Evolutionary conservation across 2,888 invertebrate species (phyloP).

Genomic region (Catonia carolina): DNA sequence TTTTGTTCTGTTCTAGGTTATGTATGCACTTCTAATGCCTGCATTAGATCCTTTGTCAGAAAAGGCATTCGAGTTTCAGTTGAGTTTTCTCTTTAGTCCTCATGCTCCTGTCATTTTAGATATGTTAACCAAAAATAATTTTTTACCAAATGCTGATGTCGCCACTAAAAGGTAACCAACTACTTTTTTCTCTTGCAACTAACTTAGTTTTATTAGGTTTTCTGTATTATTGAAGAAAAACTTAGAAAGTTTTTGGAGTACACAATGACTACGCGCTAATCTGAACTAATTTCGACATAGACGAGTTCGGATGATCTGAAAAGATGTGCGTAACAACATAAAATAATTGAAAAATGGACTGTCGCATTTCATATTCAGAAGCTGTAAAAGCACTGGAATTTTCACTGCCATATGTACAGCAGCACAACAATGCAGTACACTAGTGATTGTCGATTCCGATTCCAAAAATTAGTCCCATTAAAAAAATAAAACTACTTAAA

Average conservation of each 20-base stretch:
- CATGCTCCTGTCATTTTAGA: constrained; percentile 64
- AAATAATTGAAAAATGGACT: too few relatives aligned
- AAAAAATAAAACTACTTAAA: too few relatives aligned
- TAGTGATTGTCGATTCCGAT: too few relatives aligned
- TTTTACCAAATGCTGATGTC: constrained; percentile 70
- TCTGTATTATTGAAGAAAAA: neutral
- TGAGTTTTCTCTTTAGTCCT: constrained; percentile 59
- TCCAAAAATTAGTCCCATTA: too few relatives aligned
- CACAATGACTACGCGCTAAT: too few relatives aligned
- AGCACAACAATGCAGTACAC: too few relatives aligned
- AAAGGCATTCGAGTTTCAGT: constrained; percentile 61
- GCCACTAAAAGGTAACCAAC: constrained; percentile 57
- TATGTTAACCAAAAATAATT: constrained; percentile 78
- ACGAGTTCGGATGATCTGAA: too few relatives aligned
- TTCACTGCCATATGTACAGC: too few relatives aligned
- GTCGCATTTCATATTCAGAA: too few relatives aligned
- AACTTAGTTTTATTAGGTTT: neutral
- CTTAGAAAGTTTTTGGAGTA: neutral
- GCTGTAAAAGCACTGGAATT: too few relatives aligned
- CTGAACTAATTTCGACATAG: neutral
- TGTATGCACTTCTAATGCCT: constrained; percentile 89
- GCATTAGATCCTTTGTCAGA: constrained; percentile 74
- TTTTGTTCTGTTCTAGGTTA: constrained; percentile 49
- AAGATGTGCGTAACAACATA: too few relatives aligned
- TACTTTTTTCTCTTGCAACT: neutral